Base-by-base conservation (phyloP, 2,113 vertebrate species). In the Ariopsis seemanni region DNA sequence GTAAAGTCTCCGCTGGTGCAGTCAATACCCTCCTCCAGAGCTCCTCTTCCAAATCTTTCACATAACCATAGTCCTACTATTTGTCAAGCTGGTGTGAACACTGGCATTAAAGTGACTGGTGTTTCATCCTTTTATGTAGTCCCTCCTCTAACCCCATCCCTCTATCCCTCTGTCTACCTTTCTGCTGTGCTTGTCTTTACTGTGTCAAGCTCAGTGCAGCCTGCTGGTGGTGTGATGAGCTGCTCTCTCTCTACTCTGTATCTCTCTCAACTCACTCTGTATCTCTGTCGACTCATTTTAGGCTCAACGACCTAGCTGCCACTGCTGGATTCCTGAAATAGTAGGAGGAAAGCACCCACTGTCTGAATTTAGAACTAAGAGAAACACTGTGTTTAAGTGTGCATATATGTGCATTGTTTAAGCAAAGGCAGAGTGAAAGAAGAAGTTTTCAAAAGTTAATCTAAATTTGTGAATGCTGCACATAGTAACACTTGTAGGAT, bases 241-340 rank as follows among this genome's bases (percentile, higher is more conserved):
- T 79, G 77, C 84, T 84, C 86, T 89, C 80, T 83, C 57, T 67
- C 82, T 78, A n/a, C 85, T 55, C 67, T 48, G 80, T 53, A 22
- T 69, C 89, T 67, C 78, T 79, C 34, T n/a, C 58, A 74, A 2
- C 69, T 85, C 27, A 50, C 60, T 72, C 69, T 85, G 63, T 88
- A 85, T 75, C 63, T 88, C 84, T 90, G 89, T 89, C 89, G 42
- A 60, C 87, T 94, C 90, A 65, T 90, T 83, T 94, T 89, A 93
- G 86, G 78, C 88, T 93, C 92, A 93, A 67, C 63, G 82, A 80
- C 86, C 88, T 88, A 83, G 53, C 81, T 62, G 48, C 82, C 30
- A 30, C 85, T 89, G 75, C 86, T 86, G 85, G 86, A 81, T 85
- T 85, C 53, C 89, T 85, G 52, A 83, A 86, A 78, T 80, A 86